A percentile compares a stretch with the other conserved stretches of the same genome.
Conservation (phyloP, 2,113 vertebrate genomes). For the Oxyura jamaicensis region DNA sequence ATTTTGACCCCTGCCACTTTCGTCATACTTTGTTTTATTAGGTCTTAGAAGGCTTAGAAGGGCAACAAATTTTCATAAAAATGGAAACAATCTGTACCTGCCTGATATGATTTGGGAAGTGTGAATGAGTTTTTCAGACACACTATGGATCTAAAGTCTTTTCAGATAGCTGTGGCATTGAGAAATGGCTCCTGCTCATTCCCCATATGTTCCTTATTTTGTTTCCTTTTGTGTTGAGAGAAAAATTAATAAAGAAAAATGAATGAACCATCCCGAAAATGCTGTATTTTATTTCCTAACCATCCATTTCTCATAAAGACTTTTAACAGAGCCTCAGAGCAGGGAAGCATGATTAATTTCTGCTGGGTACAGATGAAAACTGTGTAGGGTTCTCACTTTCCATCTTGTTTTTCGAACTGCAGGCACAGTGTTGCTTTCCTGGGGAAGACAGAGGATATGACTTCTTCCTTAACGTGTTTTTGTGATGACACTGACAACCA, state of each 20-base stretch:
- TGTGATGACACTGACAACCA: rapidly evolving
- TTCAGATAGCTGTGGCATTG: background rate
- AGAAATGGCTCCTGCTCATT: background rate
- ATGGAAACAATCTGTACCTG: background rate
- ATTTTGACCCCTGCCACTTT: background rate
- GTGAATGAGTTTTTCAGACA: background rate
- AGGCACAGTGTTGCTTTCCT: rapidly evolving
- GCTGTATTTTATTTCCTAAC: background rate
- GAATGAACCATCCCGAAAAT: background rate
- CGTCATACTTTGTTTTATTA: background rate
- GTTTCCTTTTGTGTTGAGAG: background rate
- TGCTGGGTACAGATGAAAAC: background rate
- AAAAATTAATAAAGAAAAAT: constrained; percentile 42
- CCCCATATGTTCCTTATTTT: background rate
- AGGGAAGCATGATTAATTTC: background rate
- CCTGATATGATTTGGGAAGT: background rate
- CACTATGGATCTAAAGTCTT: background rate
- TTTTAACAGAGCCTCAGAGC: background rate
- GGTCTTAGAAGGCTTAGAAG: background rate
- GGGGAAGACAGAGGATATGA: background rate
- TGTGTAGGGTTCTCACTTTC: rapidly evolving
- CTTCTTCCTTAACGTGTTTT: background rate
- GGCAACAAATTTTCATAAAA: background rate
- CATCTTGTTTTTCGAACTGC: background rate
- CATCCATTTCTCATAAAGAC: background rate